phyloP scores from a whole-genome alignment of 1,140 invertebrate species.

The Drosophila setifemur region DNA sequence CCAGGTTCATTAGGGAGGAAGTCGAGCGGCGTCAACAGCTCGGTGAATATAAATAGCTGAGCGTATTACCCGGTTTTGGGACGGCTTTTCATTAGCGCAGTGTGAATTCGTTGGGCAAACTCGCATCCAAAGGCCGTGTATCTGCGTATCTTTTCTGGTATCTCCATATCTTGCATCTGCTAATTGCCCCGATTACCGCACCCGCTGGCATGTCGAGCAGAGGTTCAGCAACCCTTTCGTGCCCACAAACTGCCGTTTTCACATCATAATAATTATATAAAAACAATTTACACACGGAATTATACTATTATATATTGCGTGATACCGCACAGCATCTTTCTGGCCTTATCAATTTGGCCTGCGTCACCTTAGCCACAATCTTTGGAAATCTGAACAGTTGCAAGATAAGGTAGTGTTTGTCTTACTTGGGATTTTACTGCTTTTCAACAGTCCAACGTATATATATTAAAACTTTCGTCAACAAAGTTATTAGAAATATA shows the following conservation, averaged over 20 bases:
- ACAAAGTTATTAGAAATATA: too few relatives aligned
- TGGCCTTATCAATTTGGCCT: not conserved
- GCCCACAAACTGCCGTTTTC: not conserved
- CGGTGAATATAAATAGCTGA: slow-evolving; percentile 13
- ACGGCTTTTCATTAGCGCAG: slow-evolving; percentile 56
- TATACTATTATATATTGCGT: too few relatives aligned
- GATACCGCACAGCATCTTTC: slow-evolving; percentile 8
- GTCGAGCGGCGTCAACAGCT: slow-evolving; percentile 4
- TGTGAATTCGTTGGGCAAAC: slow-evolving; percentile 53
- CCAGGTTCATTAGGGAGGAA: slow-evolving; percentile 48
- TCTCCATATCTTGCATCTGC: slow-evolving; percentile 27
- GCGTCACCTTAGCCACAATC: slow-evolving; percentile 5
- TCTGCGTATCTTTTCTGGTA: slow-evolving; percentile 21
- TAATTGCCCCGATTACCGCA: slow-evolving; percentile 49
- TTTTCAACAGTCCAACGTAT: too few relatives aligned
- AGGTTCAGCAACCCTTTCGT: slow-evolving; percentile 37
- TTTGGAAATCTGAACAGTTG: slow-evolving; percentile 7
- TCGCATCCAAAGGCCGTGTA: slow-evolving; percentile 7
- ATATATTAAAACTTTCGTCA: too few relatives aligned
- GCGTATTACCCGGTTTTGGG: not conserved
- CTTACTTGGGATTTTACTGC: too few relatives aligned
- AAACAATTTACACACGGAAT: too few relatives aligned
- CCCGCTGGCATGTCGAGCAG: not conserved
- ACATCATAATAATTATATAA: slow-evolving; percentile 25
- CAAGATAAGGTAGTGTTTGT: slow-evolving; percentile 13